These are phyloP conservation scores for Leucophenga varia DNA, from an alignment of 1,140 invertebrate species.

Conservation along the genomic window DNA sequence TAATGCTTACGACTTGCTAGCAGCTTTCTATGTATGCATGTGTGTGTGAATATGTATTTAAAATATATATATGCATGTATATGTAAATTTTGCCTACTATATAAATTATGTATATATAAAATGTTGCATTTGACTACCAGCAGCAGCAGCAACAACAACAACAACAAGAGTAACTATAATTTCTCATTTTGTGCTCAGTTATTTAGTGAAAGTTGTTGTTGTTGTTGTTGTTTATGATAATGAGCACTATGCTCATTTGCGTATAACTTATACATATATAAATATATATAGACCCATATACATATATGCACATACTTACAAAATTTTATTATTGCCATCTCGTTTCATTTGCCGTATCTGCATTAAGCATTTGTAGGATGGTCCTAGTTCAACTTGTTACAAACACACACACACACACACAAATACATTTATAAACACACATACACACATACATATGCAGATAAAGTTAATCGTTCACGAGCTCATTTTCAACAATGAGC, in stretches of 20 bases:
- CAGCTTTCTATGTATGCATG: slow-evolving; percentile 20
- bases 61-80: not conserved
- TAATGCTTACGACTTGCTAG: too few relatives aligned
- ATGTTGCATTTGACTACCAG: slow-evolving; percentile 38
- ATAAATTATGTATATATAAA: slow-evolving; percentile 44
- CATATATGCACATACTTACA: too few relatives aligned
- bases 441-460: too few relatives aligned
- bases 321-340: too few relatives aligned
- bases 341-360: slow-evolving; percentile 32
- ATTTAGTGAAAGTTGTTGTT: too few relatives aligned
- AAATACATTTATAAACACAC: too few relatives aligned
- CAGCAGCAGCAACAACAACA: not conserved
- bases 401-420: too few relatives aligned
- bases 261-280: slow-evolving; percentile 24
- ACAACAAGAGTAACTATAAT: too few relatives aligned
- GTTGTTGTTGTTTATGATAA: slow-evolving; percentile 52
- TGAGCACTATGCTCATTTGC: slow-evolving; percentile 49
- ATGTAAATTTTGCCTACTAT: slow-evolving; percentile 14
- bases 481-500: too few relatives aligned
- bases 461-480: too few relatives aligned
- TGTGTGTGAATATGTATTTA: slow-evolving; percentile 10
- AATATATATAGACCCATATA: too few relatives aligned
- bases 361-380: not conserved
- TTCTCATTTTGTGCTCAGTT: slow-evolving; percentile 5
- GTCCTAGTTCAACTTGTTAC: not conserved